Evolutionary conservation across 2,888 invertebrate genomes (phyloP).

Genomic region (Actias luna): DNA sequence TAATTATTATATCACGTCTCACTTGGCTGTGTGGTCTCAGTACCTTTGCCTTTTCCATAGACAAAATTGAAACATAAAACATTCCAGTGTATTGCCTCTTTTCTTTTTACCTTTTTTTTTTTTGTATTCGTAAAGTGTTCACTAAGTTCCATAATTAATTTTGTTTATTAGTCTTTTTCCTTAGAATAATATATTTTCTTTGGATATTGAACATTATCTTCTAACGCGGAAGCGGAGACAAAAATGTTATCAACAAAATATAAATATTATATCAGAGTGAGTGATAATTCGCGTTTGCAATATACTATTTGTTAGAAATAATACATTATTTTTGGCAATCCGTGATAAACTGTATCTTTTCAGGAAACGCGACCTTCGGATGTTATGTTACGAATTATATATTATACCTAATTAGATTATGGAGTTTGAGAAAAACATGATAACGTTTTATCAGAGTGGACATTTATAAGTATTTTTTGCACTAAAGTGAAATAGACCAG

Average conservation of each 20-base stretch:
- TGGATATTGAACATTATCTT: not conserved
- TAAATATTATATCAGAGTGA: not conserved
- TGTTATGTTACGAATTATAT: not conserved
- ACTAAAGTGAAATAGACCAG: too few relatives aligned
- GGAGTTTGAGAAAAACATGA: not conserved
- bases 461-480: not conserved
- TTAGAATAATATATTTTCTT: too few relatives aligned
- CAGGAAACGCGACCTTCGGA: constrained; percentile 4
- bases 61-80: too few relatives aligned
- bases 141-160: too few relatives aligned
- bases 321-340: constrained; percentile 5
- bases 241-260: not conserved
- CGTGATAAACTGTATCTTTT: constrained; percentile 6
- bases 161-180: not conserved
- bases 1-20: too few relatives aligned
- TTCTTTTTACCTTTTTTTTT: too few relatives aligned
- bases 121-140: too few relatives aligned
- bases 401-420: not conserved
- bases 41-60: too few relatives aligned
- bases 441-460: not conserved
- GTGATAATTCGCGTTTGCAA: not conserved
- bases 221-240: not conserved
- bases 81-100: too few relatives aligned
- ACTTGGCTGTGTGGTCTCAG: too few relatives aligned
- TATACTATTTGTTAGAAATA: not conserved